These are phyloP conservation scores for Notoglanidium macrostoma DNA, from an alignment of 2,797 vertebrate genomes.

Conservation along the genomic window DNA sequence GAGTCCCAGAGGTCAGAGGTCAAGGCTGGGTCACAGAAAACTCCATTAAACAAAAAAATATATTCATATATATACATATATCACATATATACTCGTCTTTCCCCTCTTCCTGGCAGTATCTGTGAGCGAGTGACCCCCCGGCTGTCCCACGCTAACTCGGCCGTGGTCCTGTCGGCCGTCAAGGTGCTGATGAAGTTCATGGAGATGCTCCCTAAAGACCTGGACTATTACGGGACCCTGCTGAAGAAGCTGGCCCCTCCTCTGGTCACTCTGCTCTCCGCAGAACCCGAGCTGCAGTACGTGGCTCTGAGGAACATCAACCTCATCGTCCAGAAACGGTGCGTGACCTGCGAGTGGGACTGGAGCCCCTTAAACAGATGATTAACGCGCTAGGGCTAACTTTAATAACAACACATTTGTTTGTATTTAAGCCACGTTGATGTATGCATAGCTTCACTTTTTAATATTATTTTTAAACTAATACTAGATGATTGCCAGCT, in stretches of 20 bases:
- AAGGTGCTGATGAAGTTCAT: constrained; percentile 99
- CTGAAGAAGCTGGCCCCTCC: constrained; percentile 96
- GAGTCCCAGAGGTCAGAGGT: constrained; percentile 92
- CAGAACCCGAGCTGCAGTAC: constrained; percentile 95
- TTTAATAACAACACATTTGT: no score
- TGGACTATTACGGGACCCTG: constrained; percentile 94
- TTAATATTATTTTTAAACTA: background rate
- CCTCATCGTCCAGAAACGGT: constrained; percentile 98
- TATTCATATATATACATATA: no score
- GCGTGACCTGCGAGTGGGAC: constrained; percentile 35
- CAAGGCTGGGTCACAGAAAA: background rate
- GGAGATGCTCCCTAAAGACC: constrained; percentile 95
- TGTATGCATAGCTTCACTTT: no score
- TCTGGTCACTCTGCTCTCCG: constrained; percentile 91
- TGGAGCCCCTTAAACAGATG: background rate
- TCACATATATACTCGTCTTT: no score
- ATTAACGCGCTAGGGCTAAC: background rate
- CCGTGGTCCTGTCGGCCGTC: constrained; percentile 93
- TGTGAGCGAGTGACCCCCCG: constrained; percentile 94
- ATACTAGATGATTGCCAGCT: no score
- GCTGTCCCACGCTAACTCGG: constrained; percentile 95
- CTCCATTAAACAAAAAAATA: no score
- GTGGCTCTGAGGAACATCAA: constrained; percentile 98
- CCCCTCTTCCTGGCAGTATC: constrained; percentile 73
- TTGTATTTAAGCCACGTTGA: no score